phyloP scores from a whole-genome alignment of 1,140 invertebrate species.

The Ostrea edulis region DNA sequence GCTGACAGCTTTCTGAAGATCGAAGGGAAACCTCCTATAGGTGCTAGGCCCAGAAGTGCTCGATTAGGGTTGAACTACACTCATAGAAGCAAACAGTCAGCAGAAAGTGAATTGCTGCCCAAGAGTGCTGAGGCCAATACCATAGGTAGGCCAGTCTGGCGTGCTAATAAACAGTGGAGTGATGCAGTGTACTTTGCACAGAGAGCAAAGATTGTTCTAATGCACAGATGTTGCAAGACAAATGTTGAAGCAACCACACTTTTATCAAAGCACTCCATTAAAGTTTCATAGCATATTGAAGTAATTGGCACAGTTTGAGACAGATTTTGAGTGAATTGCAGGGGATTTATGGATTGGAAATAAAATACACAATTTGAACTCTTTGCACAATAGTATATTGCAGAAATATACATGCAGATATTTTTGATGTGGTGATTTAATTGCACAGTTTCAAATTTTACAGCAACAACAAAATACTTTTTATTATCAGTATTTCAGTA shows the following conservation, averaged over 20 bases:
- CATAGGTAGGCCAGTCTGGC: background rate
- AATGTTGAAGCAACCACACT: background rate
- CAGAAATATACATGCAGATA: background rate
- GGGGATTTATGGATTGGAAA: background rate
- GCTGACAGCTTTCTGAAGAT: constrained; percentile 41
- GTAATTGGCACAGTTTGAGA: background rate
- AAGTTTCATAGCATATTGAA: background rate
- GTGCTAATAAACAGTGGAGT: background rate
- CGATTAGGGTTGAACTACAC: background rate
- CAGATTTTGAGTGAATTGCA: background rate
- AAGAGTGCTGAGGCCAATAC: background rate
- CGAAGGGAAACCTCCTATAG: constrained; percentile 25
- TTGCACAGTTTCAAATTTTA: background rate
- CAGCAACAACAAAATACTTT: background rate
- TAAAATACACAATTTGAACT: background rate
- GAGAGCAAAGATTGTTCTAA: background rate
- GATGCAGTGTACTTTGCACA: background rate
- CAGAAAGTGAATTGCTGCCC: background rate
- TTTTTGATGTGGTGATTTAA: background rate
- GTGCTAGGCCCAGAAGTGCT: constrained; percentile 31
- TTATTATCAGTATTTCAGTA: no score
- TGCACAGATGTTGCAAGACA: background rate
- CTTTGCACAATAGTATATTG: background rate
- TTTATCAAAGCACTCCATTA: constrained; percentile 23
- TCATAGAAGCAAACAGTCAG: background rate